Percentiles rank a stretch among this genome's conserved stretches.
Conservation (phyloP, 2,113 vertebrate species). For the Henicopernis longicauda region DNA sequence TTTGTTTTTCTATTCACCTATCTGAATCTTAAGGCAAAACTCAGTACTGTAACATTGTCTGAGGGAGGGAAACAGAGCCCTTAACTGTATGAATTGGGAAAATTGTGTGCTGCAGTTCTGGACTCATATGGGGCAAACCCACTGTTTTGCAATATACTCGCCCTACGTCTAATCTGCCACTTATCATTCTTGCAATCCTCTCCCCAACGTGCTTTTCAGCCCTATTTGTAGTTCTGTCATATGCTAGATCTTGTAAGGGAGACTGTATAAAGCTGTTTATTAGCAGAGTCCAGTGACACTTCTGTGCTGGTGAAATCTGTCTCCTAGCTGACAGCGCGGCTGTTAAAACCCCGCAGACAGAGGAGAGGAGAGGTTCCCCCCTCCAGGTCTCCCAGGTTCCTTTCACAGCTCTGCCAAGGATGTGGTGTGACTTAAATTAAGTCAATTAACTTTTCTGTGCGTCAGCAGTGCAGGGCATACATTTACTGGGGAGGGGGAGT, state of each 20-base stretch:
- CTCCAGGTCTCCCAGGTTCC: slow-evolving; percentile 39
- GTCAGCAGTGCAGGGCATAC: background rate
- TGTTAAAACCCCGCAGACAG: background rate
- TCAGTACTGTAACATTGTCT: background rate
- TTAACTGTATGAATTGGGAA: background rate
- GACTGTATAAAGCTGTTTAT: background rate
- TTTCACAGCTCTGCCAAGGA: slow-evolving; percentile 36
- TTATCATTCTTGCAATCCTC: background rate
- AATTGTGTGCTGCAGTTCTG: background rate
- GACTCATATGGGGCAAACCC: background rate
- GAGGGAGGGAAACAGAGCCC: background rate
- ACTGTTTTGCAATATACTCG: background rate
- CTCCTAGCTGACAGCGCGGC: background rate
- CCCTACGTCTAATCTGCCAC: background rate
- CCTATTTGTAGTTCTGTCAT: background rate
- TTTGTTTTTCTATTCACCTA: background rate
- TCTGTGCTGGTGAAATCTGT: background rate
- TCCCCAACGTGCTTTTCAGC: background rate
- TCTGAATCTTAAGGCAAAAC: background rate
- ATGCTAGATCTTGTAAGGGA: background rate
- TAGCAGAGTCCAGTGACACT: background rate
- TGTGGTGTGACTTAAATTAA: background rate
- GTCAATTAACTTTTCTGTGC: background rate
- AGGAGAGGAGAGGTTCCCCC: background rate
- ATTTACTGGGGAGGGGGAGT: background rate